Percentiles rank a stretch among this genome's conserved stretches.
phyloP scores from a whole-genome alignment of 2,797 vertebrate genomes.

The Meriones psammophilus region DNA sequence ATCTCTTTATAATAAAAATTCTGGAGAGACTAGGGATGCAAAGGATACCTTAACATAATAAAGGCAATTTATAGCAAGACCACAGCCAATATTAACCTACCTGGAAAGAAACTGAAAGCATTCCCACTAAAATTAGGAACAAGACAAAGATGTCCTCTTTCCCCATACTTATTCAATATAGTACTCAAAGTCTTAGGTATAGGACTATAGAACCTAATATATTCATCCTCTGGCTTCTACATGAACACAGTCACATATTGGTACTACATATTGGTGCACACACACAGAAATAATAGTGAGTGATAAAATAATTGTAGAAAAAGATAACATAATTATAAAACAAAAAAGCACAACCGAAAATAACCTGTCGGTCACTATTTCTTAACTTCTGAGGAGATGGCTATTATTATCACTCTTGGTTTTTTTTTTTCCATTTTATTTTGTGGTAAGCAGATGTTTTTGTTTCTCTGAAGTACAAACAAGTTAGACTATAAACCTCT shows the following conservation, averaged over 20 bases:
- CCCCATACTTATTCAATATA: not conserved
- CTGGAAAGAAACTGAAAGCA: not conserved
- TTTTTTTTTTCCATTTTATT: not conserved
- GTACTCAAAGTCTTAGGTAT: not conserved
- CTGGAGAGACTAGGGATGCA: not conserved
- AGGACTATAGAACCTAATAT: not conserved
- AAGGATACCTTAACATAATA: not conserved
- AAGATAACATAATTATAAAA: not conserved
- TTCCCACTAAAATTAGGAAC: not conserved
- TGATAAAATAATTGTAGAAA: not conserved
- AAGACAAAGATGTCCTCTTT: not conserved
- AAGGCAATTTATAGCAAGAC: not conserved
- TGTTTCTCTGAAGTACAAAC: not conserved
- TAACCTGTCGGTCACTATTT: not conserved
- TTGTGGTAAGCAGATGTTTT: not conserved
- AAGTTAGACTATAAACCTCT: not conserved
- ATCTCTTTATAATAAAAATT: not conserved
- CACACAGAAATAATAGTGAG: not conserved
- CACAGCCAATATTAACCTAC: not conserved
- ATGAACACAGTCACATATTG: not conserved
- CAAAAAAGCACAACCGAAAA: not conserved
- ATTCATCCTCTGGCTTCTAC: not conserved
- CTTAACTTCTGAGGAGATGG: not conserved
- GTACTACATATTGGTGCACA: not conserved
- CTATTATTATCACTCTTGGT: not conserved